Conservation (phyloP, 2,888 invertebrate species). For the Brachypterus glaber region DNA sequence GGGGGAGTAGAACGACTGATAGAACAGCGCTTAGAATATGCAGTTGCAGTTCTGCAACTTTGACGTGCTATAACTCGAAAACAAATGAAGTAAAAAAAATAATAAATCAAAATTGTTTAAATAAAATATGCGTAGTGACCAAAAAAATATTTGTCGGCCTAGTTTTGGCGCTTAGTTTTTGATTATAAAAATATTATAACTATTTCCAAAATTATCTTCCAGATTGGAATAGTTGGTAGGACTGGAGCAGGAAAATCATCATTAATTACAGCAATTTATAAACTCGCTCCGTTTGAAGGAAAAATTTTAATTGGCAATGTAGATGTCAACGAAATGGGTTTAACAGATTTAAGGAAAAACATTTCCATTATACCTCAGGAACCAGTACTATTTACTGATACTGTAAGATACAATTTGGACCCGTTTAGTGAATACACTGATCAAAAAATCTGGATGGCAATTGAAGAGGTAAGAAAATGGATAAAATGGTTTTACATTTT, state of each 20-base stretch:
- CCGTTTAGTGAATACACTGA: constrained; percentile 62
- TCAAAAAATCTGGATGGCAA: constrained; percentile 55
- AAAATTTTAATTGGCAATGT: constrained; percentile 45
- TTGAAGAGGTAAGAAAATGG: constrained; percentile 49
- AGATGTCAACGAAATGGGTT: constrained; percentile 36
- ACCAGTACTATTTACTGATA: constrained; percentile 57
- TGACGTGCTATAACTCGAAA: no score
- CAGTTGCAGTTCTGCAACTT: no score
- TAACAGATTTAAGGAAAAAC: constrained; percentile 44
- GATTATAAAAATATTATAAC: no score
- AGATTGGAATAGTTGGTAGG: constrained; percentile 45
- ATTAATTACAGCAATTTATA: constrained; percentile 45
- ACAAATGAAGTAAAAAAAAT: no score
- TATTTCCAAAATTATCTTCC: constrained; percentile 12
- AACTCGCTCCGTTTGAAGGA: constrained; percentile 45
- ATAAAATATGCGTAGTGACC: no score
- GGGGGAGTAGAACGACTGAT: no score
- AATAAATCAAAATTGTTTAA: no score
- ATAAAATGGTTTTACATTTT: background rate
- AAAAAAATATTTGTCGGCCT: no score
- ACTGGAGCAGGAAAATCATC: constrained; percentile 49
- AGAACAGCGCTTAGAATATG: no score
- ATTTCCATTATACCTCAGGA: constrained; percentile 55
- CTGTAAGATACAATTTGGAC: constrained; percentile 52
- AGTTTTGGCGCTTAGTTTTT: no score